Conservation (phyloP, 1,140 invertebrate genomes). For the Drosophila takahashii region DNA sequence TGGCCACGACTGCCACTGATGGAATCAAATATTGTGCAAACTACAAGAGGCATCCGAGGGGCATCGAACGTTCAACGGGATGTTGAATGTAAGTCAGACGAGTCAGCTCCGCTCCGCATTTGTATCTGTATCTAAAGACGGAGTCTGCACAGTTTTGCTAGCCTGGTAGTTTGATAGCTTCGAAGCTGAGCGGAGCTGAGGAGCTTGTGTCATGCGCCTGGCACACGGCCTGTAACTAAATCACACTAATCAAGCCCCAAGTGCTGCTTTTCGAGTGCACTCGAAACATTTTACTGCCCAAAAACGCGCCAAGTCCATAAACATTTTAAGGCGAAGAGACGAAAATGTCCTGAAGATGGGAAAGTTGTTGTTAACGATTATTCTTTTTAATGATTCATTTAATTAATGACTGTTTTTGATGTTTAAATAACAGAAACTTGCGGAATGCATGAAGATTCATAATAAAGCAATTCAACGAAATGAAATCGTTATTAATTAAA, state of each 20-base stretch:
- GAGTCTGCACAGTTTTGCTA: constrained; percentile 4
- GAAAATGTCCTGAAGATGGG: constrained; percentile 18
- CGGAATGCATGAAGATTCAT: neutral
- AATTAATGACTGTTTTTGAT: neutral
- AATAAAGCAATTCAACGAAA: too few species aligned
- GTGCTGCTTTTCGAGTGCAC: constrained; percentile 58
- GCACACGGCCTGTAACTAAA: constrained; percentile 83
- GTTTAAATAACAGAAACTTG: neutral
- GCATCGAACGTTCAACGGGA: constrained; percentile 75
- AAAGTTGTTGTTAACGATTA: constrained; percentile 15
- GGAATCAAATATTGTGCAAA: constrained; percentile 83
- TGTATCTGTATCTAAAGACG: constrained; percentile 38
- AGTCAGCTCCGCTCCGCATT: constrained; percentile 33
- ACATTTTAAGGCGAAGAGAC: neutral
- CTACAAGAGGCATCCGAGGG: constrained; percentile 66
- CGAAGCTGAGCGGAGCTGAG: constrained; percentile 3
- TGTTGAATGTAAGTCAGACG: constrained; percentile 55
- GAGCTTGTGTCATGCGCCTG: constrained; percentile 77
- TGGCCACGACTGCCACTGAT: constrained; percentile 48
- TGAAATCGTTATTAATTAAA: too few species aligned
- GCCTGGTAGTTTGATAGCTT: neutral
- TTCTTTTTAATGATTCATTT: neutral
- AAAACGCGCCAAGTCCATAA: constrained; percentile 19
- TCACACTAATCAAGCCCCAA: constrained; percentile 82
- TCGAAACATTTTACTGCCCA: constrained; percentile 36